Percentiles rank a stretch among this genome's conserved stretches.
Evolutionary conservation across 2,113 vertebrate genomes (phyloP).

Genomic region (Engystomops pustulosus): DNA sequence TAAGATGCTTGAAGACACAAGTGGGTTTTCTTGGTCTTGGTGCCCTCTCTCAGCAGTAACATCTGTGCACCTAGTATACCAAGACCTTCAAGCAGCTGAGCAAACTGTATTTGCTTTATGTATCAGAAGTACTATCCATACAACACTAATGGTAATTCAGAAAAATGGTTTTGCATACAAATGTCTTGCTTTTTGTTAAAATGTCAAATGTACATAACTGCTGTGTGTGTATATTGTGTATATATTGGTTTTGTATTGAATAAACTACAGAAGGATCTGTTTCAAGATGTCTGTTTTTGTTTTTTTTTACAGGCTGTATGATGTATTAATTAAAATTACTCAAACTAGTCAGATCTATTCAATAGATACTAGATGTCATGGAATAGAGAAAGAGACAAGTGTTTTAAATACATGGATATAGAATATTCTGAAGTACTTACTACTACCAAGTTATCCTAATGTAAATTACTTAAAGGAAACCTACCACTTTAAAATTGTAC

Average conservation of each 20-base stretch:
- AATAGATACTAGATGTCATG: too few species aligned
- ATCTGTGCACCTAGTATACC: neutral
- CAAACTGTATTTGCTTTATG: neutral
- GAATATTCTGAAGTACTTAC: too few species aligned
- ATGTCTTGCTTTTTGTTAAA: neutral
- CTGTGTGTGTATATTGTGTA: conserved; percentile 12
- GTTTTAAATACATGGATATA: too few species aligned
- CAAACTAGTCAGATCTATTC: too few species aligned
- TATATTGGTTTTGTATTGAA: conserved; percentile 25
- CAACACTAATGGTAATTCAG: neutral
- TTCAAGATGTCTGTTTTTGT: too few species aligned
- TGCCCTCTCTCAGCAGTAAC: neutral
- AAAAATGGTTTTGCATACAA: neutral
- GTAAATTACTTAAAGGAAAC: too few species aligned
- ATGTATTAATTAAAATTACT: neutral
- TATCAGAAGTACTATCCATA: neutral
- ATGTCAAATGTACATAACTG: neutral
- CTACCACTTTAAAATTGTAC: too few species aligned
- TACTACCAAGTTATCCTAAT: too few species aligned
- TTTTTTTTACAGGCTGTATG: too few species aligned
- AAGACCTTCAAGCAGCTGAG: neutral
- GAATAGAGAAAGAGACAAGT: too few species aligned
- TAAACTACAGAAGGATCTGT: neutral
- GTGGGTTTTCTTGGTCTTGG: too few species aligned
- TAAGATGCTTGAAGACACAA: too few species aligned